Percentiles rank a stretch among this genome's conserved stretches.
Conservation (phyloP, 2,888 invertebrate genomes). For the Ochropleura leucogaster region DNA sequence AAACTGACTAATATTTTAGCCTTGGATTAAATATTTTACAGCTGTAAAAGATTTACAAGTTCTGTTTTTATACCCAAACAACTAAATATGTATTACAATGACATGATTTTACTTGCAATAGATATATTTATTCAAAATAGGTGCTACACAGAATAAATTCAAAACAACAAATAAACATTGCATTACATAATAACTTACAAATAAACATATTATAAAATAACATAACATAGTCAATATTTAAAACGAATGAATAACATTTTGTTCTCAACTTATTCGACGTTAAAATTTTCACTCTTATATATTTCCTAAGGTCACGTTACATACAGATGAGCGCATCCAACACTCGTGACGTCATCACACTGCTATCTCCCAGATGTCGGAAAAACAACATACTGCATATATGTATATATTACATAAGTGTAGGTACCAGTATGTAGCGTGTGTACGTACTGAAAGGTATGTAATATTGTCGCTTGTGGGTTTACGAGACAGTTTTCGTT, state of each 20-base stretch:
- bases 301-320: slow-evolving; percentile 51
- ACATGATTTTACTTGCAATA: not conserved
- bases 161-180: not conserved
- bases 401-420: slow-evolving; percentile 3
- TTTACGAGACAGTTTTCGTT: not conserved
- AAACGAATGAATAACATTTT: not conserved
- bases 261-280: slow-evolving; percentile 7
- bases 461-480: not conserved
- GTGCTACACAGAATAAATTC: not conserved
- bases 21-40: not conserved
- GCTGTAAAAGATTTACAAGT: not conserved
- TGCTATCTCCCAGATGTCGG: slow-evolving; percentile 48
- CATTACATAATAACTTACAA: too few species aligned
- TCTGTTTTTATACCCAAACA: not conserved
- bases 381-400: slow-evolving; percentile 46
- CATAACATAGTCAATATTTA: not conserved
- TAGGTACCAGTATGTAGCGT: slow-evolving; percentile 6
- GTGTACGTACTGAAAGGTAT: slow-evolving; percentile 8
- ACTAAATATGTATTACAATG: not conserved
- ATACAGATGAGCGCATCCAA: slow-evolving; percentile 47
- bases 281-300: slow-evolving; percentile 36
- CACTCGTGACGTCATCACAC: slow-evolving; percentile 49
- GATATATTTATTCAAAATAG: not conserved
- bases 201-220: not conserved
- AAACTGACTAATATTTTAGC: not conserved